Evolutionary conservation across 2,113 vertebrate species (phyloP).

Genomic region (Rafetus swinhoei): DNA sequence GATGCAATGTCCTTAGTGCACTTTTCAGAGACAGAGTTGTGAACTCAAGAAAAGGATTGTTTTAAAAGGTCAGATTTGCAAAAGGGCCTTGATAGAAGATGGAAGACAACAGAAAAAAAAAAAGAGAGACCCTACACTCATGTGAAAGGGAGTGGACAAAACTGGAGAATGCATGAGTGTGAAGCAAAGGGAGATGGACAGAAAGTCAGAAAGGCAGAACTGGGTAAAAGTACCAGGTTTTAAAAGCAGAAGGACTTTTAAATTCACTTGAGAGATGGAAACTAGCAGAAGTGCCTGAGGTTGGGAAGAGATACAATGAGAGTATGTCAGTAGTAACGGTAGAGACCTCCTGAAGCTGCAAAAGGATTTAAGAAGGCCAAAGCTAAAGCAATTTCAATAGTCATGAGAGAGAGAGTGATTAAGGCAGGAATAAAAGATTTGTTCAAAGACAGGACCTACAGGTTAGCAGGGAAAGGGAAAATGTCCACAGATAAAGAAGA

Average conservation of each 20-base stretch:
- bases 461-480: background rate
- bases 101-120: accelerated
- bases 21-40: background rate
- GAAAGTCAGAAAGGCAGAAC: background rate
- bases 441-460: background rate
- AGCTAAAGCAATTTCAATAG: background rate
- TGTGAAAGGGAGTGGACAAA: background rate
- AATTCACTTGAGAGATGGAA: background rate
- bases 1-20: background rate
- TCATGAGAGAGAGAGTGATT: background rate
- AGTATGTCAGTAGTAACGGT: accelerated
- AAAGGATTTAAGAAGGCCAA: background rate
- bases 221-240: background rate
- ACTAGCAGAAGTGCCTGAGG: background rate
- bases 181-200: background rate
- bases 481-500: background rate
- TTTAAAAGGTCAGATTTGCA: background rate
- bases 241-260: background rate
- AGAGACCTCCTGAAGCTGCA: background rate
- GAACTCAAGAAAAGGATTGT: background rate
- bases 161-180: background rate
- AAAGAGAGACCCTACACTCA: background rate
- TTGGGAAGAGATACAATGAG: background rate
- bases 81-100: background rate
- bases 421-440: background rate